Evolutionary conservation across 2,113 vertebrate species (phyloP).

Genomic region (Artemisiospiza belli): DNA sequence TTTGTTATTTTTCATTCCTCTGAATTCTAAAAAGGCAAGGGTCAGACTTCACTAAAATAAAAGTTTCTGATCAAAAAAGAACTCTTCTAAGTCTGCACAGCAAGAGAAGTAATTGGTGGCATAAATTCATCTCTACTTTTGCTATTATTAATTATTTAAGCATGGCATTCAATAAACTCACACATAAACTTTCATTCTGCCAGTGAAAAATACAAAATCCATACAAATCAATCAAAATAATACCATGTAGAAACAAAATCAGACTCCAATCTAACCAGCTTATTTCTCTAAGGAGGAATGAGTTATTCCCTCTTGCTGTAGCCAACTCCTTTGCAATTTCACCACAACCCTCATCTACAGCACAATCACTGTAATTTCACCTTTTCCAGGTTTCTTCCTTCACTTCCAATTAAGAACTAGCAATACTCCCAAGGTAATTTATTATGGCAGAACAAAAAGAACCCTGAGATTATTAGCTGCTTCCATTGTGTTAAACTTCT

Average conservation of each 20-base stretch:
- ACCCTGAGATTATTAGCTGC: background rate
- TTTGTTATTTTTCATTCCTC: conserved; percentile 40
- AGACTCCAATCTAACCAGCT: background rate
- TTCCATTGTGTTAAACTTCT: background rate
- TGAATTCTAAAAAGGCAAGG: background rate
- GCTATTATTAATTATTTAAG: background rate
- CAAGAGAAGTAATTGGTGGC: background rate
- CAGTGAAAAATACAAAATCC: background rate
- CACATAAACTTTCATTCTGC: background rate
- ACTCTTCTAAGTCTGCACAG: background rate
- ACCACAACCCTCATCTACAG: background rate
- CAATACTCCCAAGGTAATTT: background rate
- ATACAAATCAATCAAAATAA: background rate
- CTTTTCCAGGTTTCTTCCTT: background rate
- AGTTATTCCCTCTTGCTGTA: background rate
- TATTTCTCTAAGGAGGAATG: background rate
- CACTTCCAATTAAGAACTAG: background rate
- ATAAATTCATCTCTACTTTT: background rate
- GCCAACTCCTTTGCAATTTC: background rate
- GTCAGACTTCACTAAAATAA: background rate
- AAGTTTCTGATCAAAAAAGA: background rate
- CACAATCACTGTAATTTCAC: background rate
- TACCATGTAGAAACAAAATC: background rate
- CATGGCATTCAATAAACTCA: background rate
- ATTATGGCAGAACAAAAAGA: background rate